Base-by-base conservation (phyloP, 1,140 invertebrate genomes). In the Kradibia gibbosae region DNA sequence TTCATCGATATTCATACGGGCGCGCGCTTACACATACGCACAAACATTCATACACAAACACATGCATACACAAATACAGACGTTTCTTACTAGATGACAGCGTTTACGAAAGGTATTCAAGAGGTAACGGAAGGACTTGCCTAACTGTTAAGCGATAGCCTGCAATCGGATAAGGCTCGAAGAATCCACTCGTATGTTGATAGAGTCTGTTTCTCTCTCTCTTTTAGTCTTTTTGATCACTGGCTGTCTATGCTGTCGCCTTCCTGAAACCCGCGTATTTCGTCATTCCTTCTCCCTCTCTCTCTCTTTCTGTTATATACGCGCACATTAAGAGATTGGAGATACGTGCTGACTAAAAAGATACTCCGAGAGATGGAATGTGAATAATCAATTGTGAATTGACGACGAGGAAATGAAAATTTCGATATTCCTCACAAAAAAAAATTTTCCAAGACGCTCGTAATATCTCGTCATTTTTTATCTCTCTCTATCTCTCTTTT, bases 141-240 rank as follows among this genome's bases (percentile, higher is more conserved):
- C 42, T 80, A 80, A 80, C 78, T 53, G 78, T 80, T 74, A 50
- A 34, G 71, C 53, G 42, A 11, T 22, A 20, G 53, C 71, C 55
- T 31, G 70, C 48, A 28, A 80, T 80, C 70, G 78, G 78, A 78
- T 78, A 78, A 78, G 77, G 77, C 60, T 48, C 67, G 67, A 79
- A 79, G 78, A 80, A 80, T 80, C 74, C 78, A 74, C 78, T 80
- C 78, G 78, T 70, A 36, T 53, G 70, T 62, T 80, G 72, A 80
- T 50, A 73, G 60, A 48, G 70, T 60, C n/a, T 50, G 60, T 36
- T 0, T 22, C 15, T 31, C 42, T 65, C 31, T 55, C 45, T 45
- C 31, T 15, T 20, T 22, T 50, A 36, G 15, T 17, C 34, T 25
- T 60, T 53, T 22, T 36, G 15, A 45, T 53, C 48, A 53, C 25